These are phyloP conservation scores for Dendrolimus houi DNA, from an alignment of 2,888 invertebrate genomes.

Conservation along the genomic window DNA sequence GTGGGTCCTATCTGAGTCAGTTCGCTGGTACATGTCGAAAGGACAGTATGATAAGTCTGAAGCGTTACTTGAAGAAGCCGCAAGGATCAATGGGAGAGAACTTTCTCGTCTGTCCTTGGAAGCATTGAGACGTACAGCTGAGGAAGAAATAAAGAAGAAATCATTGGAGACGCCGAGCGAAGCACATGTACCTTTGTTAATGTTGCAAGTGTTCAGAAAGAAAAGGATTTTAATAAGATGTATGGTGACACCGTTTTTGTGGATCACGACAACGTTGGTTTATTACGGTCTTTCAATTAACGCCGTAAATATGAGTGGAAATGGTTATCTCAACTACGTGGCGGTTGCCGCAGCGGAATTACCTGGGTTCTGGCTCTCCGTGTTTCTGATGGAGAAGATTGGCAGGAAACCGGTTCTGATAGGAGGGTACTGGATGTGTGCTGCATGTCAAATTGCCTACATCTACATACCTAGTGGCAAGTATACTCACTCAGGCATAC, in stretches of 20 bases:
- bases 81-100: constrained; percentile 76
- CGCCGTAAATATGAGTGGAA: constrained; percentile 80
- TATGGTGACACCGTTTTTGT: constrained; percentile 74
- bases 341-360: constrained; percentile 81
- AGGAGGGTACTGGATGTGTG: constrained; percentile 78
- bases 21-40: constrained; percentile 86
- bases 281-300: constrained; percentile 84
- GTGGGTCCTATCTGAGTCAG: constrained; percentile 84
- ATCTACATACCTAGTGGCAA: constrained; percentile 76
- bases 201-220: constrained; percentile 43
- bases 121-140: constrained; percentile 47
- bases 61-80: constrained; percentile 77
- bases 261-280: constrained; percentile 82
- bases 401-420: constrained; percentile 80
- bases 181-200: constrained; percentile 45
- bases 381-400: constrained; percentile 77
- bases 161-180: too few species aligned
- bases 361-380: constrained; percentile 82
- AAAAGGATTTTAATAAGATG: constrained; percentile 43
- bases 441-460: constrained; percentile 76
- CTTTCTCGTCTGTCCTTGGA: constrained; percentile 71
- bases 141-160: constrained; percentile 36
- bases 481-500: background rate
- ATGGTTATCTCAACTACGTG: constrained; percentile 81
- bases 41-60: constrained; percentile 81